phyloP scores from a whole-genome alignment of 1,140 invertebrate species.

The Watersipora subatra region DNA sequence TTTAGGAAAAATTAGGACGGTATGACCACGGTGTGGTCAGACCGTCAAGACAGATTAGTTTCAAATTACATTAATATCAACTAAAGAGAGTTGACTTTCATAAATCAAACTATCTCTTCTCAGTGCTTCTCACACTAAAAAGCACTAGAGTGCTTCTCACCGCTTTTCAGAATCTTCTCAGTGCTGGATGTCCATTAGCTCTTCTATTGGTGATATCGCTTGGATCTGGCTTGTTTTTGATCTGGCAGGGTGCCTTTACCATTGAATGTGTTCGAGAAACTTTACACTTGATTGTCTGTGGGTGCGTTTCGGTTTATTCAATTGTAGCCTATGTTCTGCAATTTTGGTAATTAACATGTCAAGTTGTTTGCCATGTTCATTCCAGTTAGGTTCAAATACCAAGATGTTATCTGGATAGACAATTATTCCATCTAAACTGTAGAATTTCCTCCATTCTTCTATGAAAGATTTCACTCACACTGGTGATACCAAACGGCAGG shows the following conservation, averaged over 20 bases:
- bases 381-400: conserved; percentile 11
- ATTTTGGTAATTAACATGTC: conserved; percentile 16
- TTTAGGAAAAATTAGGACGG: no score
- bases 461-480: conserved; percentile 11
- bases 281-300: conserved; percentile 21
- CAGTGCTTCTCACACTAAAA: no score
- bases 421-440: conserved; percentile 9
- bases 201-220: conserved; percentile 3
- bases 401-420: conserved; percentile 19
- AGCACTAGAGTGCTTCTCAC: no score
- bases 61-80: no score
- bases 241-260: no score
- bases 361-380: conserved; percentile 16
- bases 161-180: neutral
- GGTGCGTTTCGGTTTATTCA: conserved; percentile 32
- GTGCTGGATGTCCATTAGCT: neutral
- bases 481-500: conserved; percentile 10
- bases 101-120: no score
- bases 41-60: no score
- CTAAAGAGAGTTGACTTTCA: no score
- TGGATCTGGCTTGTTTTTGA: conserved; percentile 34
- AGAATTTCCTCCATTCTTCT: conserved; percentile 10
- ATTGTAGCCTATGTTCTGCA: conserved; percentile 14
- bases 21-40: no score
- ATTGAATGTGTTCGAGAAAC: conserved; percentile 30